Percentiles rank a stretch among this genome's conserved stretches.
Conservation (phyloP, 2,113 vertebrate genomes). For the Thinocorus orbignyianus region DNA sequence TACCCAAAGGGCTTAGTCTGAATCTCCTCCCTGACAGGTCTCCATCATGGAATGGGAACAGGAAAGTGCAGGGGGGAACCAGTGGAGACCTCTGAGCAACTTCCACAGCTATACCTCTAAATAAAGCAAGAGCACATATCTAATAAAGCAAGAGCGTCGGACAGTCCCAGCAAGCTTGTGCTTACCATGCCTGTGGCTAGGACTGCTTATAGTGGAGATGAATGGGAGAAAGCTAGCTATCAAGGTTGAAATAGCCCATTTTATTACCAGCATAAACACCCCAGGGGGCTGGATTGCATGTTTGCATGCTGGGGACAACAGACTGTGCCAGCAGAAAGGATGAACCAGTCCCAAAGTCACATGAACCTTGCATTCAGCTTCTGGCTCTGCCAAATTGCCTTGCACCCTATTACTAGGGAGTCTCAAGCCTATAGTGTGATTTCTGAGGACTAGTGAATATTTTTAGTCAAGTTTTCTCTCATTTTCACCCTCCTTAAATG, state of each 20-base stretch:
- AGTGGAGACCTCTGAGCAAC: background rate
- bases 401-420: background rate
- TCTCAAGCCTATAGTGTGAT: background rate
- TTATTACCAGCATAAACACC: conserved; percentile 31
- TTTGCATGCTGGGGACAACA: conserved; percentile 3
- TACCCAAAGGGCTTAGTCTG: background rate
- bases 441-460: background rate
- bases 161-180: background rate
- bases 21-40: rapidly evolving
- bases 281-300: background rate
- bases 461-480: conserved; percentile 10
- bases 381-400: background rate
- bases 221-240: background rate
- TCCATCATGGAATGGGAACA: background rate
- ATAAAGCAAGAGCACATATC: background rate
- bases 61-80: background rate
- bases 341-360: conserved; percentile 31
- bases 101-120: background rate
- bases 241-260: rapidly evolving
- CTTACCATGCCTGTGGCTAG: background rate
- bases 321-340: conserved; percentile 19
- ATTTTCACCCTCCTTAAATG: background rate
- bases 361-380: background rate
- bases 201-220: background rate
- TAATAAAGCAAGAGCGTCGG: too few species aligned